Conservation (phyloP, 2,113 vertebrate species). For the Cynoglossus semilaevis region DNA sequence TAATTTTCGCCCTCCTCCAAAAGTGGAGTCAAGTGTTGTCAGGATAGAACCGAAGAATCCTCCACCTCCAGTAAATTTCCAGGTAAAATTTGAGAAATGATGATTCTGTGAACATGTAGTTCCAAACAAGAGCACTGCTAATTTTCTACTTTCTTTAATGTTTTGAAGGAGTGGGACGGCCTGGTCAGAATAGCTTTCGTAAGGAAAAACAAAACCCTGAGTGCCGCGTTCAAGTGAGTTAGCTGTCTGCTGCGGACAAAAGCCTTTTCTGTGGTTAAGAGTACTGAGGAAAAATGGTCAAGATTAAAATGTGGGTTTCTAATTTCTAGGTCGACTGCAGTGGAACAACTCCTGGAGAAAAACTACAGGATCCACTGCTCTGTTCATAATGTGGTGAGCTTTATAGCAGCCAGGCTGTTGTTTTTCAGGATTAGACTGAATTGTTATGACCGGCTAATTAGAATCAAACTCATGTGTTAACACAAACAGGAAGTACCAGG, state of each 20-base stretch:
- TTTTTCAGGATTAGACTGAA: no score
- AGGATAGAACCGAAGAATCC: slow-evolving; percentile 97
- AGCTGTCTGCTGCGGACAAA: not conserved
- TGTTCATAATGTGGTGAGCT: slow-evolving; percentile 85
- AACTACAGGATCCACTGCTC: slow-evolving; percentile 97
- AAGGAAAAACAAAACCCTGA: slow-evolving; percentile 97
- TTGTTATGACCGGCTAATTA: not conserved
- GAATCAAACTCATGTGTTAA: not conserved
- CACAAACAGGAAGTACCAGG: slow-evolving; percentile 82
- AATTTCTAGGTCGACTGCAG: slow-evolving; percentile 82
- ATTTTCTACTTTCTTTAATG: not conserved
- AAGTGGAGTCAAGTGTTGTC: slow-evolving; percentile 98
- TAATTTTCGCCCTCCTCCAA: slow-evolving; percentile 96
- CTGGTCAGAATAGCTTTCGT: slow-evolving; percentile 97
- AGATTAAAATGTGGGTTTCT: not conserved
- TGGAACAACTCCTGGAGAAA: slow-evolving; percentile 92
- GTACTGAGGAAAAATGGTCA: not conserved
- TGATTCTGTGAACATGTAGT: not conserved
- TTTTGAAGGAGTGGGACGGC: slow-evolving; percentile 92
- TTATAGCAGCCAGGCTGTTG: no score
- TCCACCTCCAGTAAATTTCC: slow-evolving; percentile 94
- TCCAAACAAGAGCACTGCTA: not conserved
- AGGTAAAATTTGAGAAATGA: slow-evolving; percentile 73
- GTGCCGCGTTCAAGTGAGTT: slow-evolving; percentile 93
- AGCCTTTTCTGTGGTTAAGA: not conserved